Evolutionary conservation across 2,888 invertebrate genomes (phyloP), one percentile per base, ranked within the genome.

Genomic region (Epinotia nisella): DNA sequence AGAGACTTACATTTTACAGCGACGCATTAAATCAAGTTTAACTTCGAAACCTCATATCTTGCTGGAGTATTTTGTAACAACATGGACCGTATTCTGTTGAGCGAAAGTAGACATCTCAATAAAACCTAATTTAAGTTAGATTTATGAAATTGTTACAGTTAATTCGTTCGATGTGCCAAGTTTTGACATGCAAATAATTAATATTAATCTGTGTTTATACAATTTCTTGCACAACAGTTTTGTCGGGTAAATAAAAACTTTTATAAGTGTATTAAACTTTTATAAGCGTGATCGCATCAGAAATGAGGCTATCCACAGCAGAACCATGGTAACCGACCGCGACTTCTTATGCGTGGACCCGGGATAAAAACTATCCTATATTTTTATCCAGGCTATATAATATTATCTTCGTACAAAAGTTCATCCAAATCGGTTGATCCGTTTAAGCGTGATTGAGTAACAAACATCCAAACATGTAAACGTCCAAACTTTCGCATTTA

Each of bases 1-100:
- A 51, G 41, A 24, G 62, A 49, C 45, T 64, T 56, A 70, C 64
- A 70, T 64, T 70, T 70, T 56, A 70, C 56, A 70, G 15, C 62
- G 35, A 35, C 62, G 19, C 56, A 49, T 29, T 58, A 51, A 70
- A 70, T 58, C 24, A 62, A 49, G 45, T 45, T 11, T 21, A 11
- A 3, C 10, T 24, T n/a, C 10, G 9, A 62, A 62, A 49, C n/a
- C 7, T n/a, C 61, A 49, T 62, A 62, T 49, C 21, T 49, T 11
- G 15, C n/a, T n/a, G 9, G 2, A 4, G 9, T 49, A 10, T 4
- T 49, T 5, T 10, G 1, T 24, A 3, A 10, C 10, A 61, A 62
- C 41, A 21, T 45, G 13, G 7, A 62, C 45, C n/a, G 24, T 62
- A 62, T 13, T 62, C 10, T n/a, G 3, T 10, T 15, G 1, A 10